A percentile compares a stretch with the other conserved stretches of the same genome.
These are phyloP conservation scores for Centrocercus urophasianus DNA, from an alignment of 2,113 vertebrate species.

Conservation along the genomic window DNA sequence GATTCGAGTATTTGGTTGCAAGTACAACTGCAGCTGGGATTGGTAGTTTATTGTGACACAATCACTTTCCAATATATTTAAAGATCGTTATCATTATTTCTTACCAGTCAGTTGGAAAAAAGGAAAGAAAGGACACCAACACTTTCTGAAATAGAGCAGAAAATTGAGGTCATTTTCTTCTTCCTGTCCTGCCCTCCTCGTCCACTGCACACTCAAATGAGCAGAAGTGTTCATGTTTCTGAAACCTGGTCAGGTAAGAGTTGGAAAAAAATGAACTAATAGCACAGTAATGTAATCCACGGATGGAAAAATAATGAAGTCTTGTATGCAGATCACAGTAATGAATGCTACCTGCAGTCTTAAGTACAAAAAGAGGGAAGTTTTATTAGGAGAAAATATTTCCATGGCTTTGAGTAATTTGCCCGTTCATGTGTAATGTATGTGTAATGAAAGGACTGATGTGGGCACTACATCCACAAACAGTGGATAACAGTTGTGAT, in stretches of 20 bases:
- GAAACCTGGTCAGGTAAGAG: neutral
- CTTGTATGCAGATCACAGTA: neutral
- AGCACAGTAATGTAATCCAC: neutral
- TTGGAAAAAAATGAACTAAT: neutral
- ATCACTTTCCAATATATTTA: neutral
- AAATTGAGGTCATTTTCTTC: neutral
- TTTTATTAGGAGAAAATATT: neutral
- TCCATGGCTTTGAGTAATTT: neutral
- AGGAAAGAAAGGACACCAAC: neutral
- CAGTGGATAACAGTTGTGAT: neutral
- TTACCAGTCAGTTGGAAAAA: neutral
- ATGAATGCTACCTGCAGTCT: neutral
- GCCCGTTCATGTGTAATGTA: neutral
- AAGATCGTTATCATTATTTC: neutral
- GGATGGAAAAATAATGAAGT: neutral
- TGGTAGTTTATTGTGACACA: neutral
- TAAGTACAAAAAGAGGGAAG: neutral
- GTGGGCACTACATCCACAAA: neutral
- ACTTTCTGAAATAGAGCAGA: slow-evolving; percentile 40
- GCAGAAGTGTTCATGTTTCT: neutral
- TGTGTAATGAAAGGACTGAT: neutral
- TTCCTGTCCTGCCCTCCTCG: neutral
- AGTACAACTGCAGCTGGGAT: neutral
- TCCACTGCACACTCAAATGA: neutral
- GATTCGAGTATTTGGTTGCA: slow-evolving; percentile 8